A percentile compares a stretch with the other conserved stretches of the same genome.
phyloP scores from a whole-genome alignment of 2,113 vertebrate species.

The Redunca redunca region DNA sequence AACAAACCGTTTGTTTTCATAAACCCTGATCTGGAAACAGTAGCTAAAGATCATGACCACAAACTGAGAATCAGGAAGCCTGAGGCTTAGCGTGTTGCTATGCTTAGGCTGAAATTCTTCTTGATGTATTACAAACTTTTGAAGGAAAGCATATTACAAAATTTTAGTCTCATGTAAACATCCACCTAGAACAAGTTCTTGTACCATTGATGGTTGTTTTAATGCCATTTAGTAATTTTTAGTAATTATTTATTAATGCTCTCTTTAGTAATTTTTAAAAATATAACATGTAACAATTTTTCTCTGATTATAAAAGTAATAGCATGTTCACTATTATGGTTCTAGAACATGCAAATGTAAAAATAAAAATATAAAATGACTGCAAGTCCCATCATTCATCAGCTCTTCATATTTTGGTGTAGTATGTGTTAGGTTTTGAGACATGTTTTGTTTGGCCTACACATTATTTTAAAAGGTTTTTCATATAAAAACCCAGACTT shows the following conservation, averaged over 20 bases:
- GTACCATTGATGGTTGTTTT: neutral
- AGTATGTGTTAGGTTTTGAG: neutral
- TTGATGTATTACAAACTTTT: neutral
- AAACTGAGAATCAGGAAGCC: neutral
- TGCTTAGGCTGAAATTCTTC: neutral
- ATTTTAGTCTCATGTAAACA: neutral
- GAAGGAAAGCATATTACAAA: neutral
- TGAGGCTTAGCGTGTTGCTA: neutral
- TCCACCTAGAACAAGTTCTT: neutral
- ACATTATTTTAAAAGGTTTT: neutral
- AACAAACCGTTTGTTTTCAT: slow-evolving; percentile 20
- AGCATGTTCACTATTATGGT: neutral
- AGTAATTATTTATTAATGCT: neutral
- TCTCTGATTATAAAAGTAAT: neutral
- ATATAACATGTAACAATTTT: neutral
- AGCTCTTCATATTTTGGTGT: neutral
- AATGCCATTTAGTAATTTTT: slow-evolving; percentile 1
- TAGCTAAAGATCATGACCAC: neutral
- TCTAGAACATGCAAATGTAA: neutral
- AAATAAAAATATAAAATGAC: neutral
- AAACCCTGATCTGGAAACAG: neutral
- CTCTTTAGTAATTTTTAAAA: neutral
- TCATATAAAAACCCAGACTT: neutral
- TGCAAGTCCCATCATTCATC: neutral
- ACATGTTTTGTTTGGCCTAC: neutral